phyloP scores from a whole-genome alignment of 1,140 invertebrate species.

The Cotesia typhae region DNA sequence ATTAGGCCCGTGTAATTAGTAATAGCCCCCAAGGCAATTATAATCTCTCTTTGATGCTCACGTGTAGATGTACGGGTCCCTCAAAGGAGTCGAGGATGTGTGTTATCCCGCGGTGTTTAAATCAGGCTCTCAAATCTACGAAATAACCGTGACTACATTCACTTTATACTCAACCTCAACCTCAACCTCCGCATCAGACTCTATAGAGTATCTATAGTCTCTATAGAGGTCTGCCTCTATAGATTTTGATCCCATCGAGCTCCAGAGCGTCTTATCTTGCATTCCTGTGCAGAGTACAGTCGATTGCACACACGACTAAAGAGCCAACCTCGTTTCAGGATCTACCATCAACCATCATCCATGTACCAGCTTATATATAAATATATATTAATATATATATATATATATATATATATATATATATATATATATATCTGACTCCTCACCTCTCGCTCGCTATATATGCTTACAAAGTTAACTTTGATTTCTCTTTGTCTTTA shows the following conservation, averaged over 20 bases:
- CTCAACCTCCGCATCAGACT: no score
- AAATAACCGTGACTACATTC: conserved; percentile 13
- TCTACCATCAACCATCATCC: no score
- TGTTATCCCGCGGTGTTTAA: no score
- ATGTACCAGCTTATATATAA: neutral
- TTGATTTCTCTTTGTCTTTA: conserved; percentile 37
- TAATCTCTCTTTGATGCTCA: neutral
- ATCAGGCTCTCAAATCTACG: conserved; percentile 9
- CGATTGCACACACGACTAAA: no score
- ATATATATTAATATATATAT: neutral
- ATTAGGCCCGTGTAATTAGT: conserved; percentile 27
- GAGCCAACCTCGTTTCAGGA: no score
- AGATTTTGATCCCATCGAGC: no score
- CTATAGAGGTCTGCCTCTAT: no score
- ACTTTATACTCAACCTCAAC: no score
- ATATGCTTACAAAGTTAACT: conserved; percentile 8
- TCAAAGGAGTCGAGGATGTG: conserved; percentile 20
- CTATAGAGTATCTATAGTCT: no score
- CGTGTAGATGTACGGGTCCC: conserved; percentile 5
- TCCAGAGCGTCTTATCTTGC: no score
- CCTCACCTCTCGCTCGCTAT: no score
- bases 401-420: neutral
- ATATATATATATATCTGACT: neutral
- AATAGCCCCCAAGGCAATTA: conserved; percentile 26
- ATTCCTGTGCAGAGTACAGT: no score